Evolutionary conservation across 1,140 invertebrate species (phyloP).

Genomic region (Drosophila albomicans): DNA sequence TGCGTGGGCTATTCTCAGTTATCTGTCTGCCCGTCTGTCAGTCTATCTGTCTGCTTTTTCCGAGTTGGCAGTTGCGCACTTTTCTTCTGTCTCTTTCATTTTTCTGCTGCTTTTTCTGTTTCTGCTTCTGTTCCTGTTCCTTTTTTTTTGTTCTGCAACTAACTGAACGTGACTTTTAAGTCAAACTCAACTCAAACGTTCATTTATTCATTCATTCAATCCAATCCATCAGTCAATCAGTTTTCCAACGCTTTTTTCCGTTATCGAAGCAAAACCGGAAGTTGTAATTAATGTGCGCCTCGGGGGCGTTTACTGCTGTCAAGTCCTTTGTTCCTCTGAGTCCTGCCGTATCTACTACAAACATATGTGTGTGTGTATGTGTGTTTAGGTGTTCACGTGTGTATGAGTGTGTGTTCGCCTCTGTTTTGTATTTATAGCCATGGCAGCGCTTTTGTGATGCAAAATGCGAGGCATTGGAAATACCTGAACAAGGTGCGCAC

Average conservation of each 20-base stretch:
- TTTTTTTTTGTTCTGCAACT: conserved; percentile 17
- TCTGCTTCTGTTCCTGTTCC: not conserved
- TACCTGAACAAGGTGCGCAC: conserved; percentile 32
- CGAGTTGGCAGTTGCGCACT: conserved; percentile 52
- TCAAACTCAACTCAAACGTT: conserved; percentile 52
- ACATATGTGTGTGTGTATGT: conserved; percentile 3
- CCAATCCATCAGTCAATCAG: conserved; percentile 74
- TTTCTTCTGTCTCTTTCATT: conserved; percentile 16
- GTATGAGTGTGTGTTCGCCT: not conserved
- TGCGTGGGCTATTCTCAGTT: conserved; percentile 6
- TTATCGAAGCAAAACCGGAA: conserved; percentile 62
- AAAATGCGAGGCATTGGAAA: conserved; percentile 27
- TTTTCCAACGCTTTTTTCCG: conserved; percentile 26
- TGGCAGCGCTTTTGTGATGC: conserved; percentile 42
- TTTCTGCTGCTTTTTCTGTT: conserved; percentile 1
- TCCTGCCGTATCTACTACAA: conserved; percentile 14
- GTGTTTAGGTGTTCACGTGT: not conserved
- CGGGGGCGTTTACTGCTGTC: conserved; percentile 64
- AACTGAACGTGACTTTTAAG: conserved; percentile 73
- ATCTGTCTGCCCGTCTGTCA: not conserved
- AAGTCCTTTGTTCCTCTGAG: conserved; percentile 6
- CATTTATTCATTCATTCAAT: conserved; percentile 53
- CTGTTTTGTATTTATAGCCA: conserved; percentile 33
- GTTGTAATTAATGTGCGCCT: conserved; percentile 80
- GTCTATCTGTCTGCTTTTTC: conserved; percentile 25